Evolutionary conservation across 2,113 vertebrate genomes (phyloP), one percentile per base, ranked within the genome.

Genomic region (Galeopterus variegatus): DNA sequence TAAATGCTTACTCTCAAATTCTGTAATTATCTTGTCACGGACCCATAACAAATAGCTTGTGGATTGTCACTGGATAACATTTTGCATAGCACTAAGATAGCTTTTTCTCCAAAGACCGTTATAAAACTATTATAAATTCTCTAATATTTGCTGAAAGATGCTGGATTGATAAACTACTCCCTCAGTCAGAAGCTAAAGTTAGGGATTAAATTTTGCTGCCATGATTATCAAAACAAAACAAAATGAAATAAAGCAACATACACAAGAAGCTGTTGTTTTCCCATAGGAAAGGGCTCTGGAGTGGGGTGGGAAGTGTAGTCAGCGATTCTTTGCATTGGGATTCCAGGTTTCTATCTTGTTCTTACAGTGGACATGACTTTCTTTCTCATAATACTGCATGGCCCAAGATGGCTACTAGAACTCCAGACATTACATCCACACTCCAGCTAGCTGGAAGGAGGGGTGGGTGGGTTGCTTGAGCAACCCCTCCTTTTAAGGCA

Each of bases 291-390:
- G 48, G 36, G 28, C 56, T 85, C n/a, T 33, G 31, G 14, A 3
- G 1, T 19, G 33, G 41, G 64, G 15, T 72, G 41, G 6, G 36
- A 36, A 84, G 12, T 60, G 1, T 56, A 18, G 11, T 85, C 72
- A n/a, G 21, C 50, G 58, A 79, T 62, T 36, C 31, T 92, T 48
- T 77, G 15, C 9, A 3, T 80, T 8, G 67, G 36, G 4, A 1
- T 60, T 41, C 26, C 36, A 60, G n/a, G n/a, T 3, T 65, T 76
- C 26, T 79, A 7, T 60, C 81, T 80, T 76, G 18, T n/a, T 60
- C 45, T 82, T 96, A 88, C 60, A 17, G 54, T 65, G 31, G 5
- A 84, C 23, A 10, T 93, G 93, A 17, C 28, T 94, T 92, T 72
- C 65, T 93, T 85, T 73, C 7, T 79, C 31, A 85, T 14, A 54